A percentile compares a stretch with the other conserved stretches of the same genome.
Conservation (phyloP, 2,888 invertebrate species). For the Leptura quadrifasciata region DNA sequence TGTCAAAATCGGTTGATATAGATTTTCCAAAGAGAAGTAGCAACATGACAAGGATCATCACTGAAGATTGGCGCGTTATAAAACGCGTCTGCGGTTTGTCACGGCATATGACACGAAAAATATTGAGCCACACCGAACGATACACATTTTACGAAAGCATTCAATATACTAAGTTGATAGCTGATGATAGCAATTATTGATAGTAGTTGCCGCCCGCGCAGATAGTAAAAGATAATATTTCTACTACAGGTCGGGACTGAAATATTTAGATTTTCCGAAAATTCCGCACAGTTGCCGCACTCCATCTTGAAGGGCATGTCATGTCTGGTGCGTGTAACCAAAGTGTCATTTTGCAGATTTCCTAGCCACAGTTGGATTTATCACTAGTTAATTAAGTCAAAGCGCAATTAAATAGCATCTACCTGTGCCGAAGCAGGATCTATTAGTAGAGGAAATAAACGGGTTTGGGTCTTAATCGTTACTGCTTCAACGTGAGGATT, state of each 20-base stretch:
- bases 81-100: conserved; percentile 33
- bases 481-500: no score
- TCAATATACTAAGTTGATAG: conserved; percentile 65
- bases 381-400: no score
- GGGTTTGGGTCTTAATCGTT: no score
- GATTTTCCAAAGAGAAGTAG: conserved; percentile 52
- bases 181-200: conserved; percentile 69
- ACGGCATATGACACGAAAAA: conserved; percentile 54
- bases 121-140: conserved; percentile 55
- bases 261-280: conserved; percentile 47
- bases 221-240: conserved; percentile 60
- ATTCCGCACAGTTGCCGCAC: not conserved
- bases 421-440: no score
- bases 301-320: not conserved
- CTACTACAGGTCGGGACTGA: conserved; percentile 57
- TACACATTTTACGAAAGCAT: conserved; percentile 64
- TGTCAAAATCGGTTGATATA: conserved; percentile 55
- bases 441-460: no score
- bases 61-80: conserved; percentile 47
- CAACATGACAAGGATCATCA: conserved; percentile 55
- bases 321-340: not conserved
- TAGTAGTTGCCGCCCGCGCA: conserved; percentile 66
- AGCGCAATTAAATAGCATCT: no score
- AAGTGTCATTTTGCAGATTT: no score
- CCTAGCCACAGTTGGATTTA: no score